These are phyloP conservation scores for Venturia canescens DNA, from an alignment of 1,140 invertebrate species.

Conservation along the genomic window DNA sequence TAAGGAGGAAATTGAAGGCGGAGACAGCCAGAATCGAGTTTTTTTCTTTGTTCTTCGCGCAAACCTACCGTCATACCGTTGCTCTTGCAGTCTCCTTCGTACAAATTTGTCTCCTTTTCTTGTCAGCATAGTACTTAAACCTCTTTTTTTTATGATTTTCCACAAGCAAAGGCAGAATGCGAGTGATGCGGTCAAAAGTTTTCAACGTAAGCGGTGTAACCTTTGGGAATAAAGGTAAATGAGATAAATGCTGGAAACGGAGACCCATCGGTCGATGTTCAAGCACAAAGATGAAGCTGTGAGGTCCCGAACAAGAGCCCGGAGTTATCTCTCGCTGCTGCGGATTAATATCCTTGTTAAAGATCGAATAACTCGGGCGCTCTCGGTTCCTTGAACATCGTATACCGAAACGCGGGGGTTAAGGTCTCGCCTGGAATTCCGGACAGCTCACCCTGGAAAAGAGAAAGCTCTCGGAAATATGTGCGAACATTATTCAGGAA, in stretches of 20 bases:
- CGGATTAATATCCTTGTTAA: conserved; percentile 47
- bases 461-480: conserved; percentile 17
- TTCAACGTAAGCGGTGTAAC: conserved; percentile 47
- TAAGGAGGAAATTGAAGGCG: neutral
- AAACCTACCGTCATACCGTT: neutral
- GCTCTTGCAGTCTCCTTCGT: neutral
- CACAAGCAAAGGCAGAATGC: conserved; percentile 54
- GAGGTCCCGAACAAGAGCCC: neutral
- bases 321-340: conserved; percentile 19
- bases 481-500: conserved; percentile 38
- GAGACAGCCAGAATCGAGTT: neutral
- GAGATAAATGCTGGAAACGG: neutral
- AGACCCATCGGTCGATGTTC: neutral
- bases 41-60: neutral
- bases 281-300: neutral
- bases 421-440: conserved; percentile 15
- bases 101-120: neutral
- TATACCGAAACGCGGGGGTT: conserved; percentile 55
- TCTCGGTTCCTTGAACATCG: conserved; percentile 61
- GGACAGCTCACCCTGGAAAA: neutral
- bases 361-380: conserved; percentile 45
- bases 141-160: too few relatives aligned
- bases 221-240: neutral
- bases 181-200: conserved; percentile 59
- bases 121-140: too few relatives aligned